phyloP scores from a whole-genome alignment of 37 sponge, comb jelly and placozoan genomes.

The Chondrosia reniformis region DNA sequence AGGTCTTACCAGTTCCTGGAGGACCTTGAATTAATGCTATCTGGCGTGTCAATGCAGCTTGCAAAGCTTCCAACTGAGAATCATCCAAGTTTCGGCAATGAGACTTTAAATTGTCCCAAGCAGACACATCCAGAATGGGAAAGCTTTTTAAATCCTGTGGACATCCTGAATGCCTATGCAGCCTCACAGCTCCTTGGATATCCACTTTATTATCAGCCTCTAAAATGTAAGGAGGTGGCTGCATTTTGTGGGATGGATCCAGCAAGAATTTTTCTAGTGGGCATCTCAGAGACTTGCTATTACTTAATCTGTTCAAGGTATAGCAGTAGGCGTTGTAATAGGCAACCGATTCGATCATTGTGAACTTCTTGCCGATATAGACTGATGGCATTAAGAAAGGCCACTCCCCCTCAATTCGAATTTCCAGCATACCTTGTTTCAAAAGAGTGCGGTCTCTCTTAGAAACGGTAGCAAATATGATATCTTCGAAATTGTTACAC shows the following conservation, averaged over 20 bases:
- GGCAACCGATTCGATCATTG: constrained; percentile 75
- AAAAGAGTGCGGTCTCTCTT: constrained; percentile 43
- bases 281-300: constrained; percentile 23
- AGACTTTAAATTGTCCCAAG: constrained; percentile 56
- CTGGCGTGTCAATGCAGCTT: constrained; percentile 68
- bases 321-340: constrained; percentile 90
- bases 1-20: constrained; percentile 95
- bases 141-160: not conserved
- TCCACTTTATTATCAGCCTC: not conserved
- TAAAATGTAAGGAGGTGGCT: constrained; percentile 33
- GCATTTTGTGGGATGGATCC: constrained; percentile 8
- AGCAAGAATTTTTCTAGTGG: constrained; percentile 66
- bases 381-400: constrained; percentile 1
- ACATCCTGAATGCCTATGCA: not conserved
- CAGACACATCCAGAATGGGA: not conserved
- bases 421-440: constrained; percentile 32
- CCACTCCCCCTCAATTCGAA: constrained; percentile 61
- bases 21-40: constrained; percentile 92
- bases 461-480: constrained; percentile 60
- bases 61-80: constrained; percentile 72
- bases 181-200: not conserved
- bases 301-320: constrained; percentile 50
- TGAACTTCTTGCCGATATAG: constrained; percentile 3
- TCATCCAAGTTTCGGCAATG: constrained; percentile 53
- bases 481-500: constrained; percentile 29